phyloP scores from a whole-genome alignment of 2,113 vertebrate genomes.

The Serinus canaria region DNA sequence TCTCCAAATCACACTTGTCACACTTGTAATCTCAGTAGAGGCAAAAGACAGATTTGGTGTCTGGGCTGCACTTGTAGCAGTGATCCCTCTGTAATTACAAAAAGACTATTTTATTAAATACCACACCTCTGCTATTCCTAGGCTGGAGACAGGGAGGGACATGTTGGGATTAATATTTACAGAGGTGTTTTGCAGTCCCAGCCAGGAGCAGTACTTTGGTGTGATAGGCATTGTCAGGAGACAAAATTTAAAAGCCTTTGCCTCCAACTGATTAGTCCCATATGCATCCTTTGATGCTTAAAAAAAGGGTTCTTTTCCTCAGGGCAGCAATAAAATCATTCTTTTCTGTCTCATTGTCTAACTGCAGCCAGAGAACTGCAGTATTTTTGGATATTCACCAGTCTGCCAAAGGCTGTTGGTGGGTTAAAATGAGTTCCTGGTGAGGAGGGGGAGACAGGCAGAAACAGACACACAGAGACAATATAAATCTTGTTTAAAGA shows the following conservation, averaged over 20 bases:
- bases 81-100: neutral
- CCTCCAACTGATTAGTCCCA: neutral
- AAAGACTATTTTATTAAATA: neutral
- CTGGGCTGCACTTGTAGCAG: conserved; percentile 8
- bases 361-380: neutral
- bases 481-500: neutral
- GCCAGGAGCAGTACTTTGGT: neutral
- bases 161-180: neutral
- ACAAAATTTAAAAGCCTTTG: neutral
- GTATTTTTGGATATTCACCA: conserved; percentile 10
- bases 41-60: conserved; percentile 27
- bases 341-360: conserved; percentile 20
- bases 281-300: neutral
- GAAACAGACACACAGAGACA: neutral
- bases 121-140: neutral
- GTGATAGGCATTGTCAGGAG: neutral
- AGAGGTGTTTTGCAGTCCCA: neutral
- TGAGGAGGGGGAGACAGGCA: neutral
- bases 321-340: neutral
- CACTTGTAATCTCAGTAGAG: conserved; percentile 40
- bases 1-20: conserved; percentile 62
- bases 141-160: neutral
- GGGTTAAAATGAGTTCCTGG: neutral
- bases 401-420: conserved; percentile 12
- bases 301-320: neutral